phyloP scores from a whole-genome alignment of 2,888 invertebrate genomes.

The Autographa pulchrina region DNA sequence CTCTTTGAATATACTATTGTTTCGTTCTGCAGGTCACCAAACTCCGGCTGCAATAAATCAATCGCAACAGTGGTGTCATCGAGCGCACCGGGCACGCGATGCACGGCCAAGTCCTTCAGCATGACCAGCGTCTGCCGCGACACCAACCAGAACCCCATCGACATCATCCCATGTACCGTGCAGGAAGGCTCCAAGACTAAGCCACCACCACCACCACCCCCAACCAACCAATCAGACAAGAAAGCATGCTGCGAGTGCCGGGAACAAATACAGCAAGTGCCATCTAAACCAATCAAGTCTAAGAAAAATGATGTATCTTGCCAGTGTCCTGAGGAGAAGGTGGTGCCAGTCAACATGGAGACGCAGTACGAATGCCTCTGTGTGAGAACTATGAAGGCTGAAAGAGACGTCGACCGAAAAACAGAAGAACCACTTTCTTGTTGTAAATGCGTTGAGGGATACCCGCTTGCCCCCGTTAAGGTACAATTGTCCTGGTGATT shows the following conservation, averaged over 20 bases:
- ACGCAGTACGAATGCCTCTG: conserved; percentile 44
- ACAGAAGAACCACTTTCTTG: not conserved
- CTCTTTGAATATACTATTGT: not conserved
- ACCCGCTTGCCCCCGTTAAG: not conserved
- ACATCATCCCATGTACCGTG: conserved; percentile 26
- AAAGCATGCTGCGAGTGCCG: not conserved
- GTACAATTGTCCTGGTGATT: not conserved
- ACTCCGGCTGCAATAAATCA: conserved; percentile 42
- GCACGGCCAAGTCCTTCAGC: conserved; percentile 61
- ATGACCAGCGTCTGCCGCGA: conserved; percentile 55
- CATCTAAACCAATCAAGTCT: conserved; percentile 24
- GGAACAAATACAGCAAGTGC: conserved; percentile 18
- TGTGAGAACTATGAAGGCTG: not conserved
- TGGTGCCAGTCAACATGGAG: conserved; percentile 24
- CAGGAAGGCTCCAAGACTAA: conserved; percentile 20
- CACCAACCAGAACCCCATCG: conserved; percentile 31
- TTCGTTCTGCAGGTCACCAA: conserved; percentile 31
- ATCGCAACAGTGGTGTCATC: conserved; percentile 47
- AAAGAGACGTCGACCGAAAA: not conserved
- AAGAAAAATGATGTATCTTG: conserved; percentile 34
- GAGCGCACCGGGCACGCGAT: conserved; percentile 32
- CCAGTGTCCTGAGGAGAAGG: conserved; percentile 55
- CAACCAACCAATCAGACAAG: not conserved
- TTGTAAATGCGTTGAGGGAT: not conserved
- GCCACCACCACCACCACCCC: not conserved